Conservation (phyloP, 2,888 invertebrate genomes). For the Papilio demoleus region DNA sequence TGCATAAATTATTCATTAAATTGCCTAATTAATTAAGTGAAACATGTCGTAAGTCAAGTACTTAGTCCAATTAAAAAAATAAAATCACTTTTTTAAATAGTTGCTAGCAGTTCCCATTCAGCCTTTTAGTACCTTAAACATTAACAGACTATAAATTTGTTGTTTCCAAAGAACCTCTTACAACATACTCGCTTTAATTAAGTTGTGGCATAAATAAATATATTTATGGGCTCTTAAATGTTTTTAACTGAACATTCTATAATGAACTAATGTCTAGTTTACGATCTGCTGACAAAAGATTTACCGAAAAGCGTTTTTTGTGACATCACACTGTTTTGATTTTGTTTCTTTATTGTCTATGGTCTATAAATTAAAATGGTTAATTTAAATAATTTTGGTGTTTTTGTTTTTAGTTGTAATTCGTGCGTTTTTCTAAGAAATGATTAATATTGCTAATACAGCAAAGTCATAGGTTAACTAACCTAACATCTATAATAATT, state of each 20-base stretch:
- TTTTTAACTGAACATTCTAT: constrained; percentile 27
- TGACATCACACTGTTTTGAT: constrained; percentile 16
- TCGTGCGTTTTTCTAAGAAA: neutral
- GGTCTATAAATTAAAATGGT: neutral
- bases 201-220: constrained; percentile 34
- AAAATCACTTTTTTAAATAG: neutral
- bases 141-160: constrained; percentile 29
- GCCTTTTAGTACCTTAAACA: constrained; percentile 8
- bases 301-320: constrained; percentile 10
- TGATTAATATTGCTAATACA: neutral
- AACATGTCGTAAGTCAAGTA: neutral
- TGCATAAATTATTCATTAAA: neutral
- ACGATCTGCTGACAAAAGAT: constrained; percentile 31
- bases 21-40: neutral
- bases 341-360: constrained; percentile 26
- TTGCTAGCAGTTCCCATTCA: constrained; percentile 4
- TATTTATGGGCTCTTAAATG: constrained; percentile 32
- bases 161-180: constrained; percentile 32
- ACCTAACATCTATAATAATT: too few relatives aligned
- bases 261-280: constrained; percentile 24
- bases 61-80: neutral
- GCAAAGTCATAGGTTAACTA: neutral
- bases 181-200: constrained; percentile 35
- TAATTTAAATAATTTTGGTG: constrained; percentile 29
- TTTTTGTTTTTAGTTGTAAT: neutral